Conservation (phyloP, 1,140 invertebrate species). For the Mercenaria mercenaria region DNA sequence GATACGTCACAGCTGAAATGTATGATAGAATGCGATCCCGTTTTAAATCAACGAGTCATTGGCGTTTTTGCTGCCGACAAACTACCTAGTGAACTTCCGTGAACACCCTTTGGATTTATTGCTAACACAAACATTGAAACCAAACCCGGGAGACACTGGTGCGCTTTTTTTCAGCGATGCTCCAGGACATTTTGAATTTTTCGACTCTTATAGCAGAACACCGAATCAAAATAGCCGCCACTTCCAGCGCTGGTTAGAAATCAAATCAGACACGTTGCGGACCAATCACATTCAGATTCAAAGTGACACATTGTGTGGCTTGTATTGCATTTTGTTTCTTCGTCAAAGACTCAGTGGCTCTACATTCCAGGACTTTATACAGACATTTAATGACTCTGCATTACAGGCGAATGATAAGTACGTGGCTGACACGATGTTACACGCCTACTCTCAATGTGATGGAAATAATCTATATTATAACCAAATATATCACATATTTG, state of each 20-base stretch:
- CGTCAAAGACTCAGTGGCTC: constrained; percentile 18
- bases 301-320: constrained; percentile 32
- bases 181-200: constrained; percentile 25
- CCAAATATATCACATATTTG: not conserved
- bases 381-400: not conserved
- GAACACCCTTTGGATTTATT: constrained; percentile 10
- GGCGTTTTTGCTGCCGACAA: constrained; percentile 14
- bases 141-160: constrained; percentile 14
- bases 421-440: not conserved
- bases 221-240: not conserved
- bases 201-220: constrained; percentile 19
- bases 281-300: constrained; percentile 6
- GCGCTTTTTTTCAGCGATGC: not conserved
- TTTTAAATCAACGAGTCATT: constrained; percentile 3
- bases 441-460: not conserved
- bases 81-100: not conserved
- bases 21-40: constrained; percentile 25
- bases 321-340: constrained; percentile 41
- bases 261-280: not conserved
- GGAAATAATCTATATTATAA: constrained; percentile 10
- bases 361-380: not conserved
- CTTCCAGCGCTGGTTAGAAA: constrained; percentile 15
- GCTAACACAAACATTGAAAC: constrained; percentile 2
- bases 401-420: not conserved
- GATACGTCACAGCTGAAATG: constrained; percentile 27